Percentiles rank a stretch among this genome's conserved stretches.
phyloP scores from a whole-genome alignment of 1,140 invertebrate genomes.

The Rhagoletis pomonella region DNA sequence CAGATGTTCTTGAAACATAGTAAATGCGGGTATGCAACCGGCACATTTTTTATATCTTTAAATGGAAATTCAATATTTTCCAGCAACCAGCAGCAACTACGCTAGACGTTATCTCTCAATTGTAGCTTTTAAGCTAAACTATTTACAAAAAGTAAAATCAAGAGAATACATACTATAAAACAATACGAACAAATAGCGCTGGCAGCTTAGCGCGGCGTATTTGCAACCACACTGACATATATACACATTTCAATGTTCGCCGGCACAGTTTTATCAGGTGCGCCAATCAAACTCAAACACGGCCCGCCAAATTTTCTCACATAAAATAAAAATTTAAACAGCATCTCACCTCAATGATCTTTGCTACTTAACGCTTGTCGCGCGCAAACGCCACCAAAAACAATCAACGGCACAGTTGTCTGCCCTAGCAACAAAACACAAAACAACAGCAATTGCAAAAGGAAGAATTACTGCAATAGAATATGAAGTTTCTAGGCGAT shows the following conservation, averaged over 20 bases:
- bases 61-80: background rate
- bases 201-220: background rate
- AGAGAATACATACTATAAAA: background rate
- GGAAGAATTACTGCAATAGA: no score
- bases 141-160: background rate
- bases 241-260: background rate
- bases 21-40: background rate
- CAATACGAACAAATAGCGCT: background rate
- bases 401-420: background rate
- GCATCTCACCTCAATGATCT: constrained; percentile 46
- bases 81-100: background rate
- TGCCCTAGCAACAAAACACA: background rate
- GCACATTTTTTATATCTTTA: background rate
- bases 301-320: constrained; percentile 46
- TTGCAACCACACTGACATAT: background rate
- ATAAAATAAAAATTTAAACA: constrained; percentile 52
- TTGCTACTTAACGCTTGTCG: constrained; percentile 36
- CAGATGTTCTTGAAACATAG: no score
- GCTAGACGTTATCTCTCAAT: constrained; percentile 13
- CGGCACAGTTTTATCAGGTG: constrained; percentile 34
- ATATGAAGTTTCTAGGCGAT: background rate
- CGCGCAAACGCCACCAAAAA: constrained; percentile 30
- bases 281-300: constrained; percentile 51
- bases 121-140: constrained; percentile 7
- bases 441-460: background rate